Percentiles rank a stretch among this genome's conserved stretches.
phyloP scores from a whole-genome alignment of 1,140 invertebrate species.

The Atta cephalotes region DNA sequence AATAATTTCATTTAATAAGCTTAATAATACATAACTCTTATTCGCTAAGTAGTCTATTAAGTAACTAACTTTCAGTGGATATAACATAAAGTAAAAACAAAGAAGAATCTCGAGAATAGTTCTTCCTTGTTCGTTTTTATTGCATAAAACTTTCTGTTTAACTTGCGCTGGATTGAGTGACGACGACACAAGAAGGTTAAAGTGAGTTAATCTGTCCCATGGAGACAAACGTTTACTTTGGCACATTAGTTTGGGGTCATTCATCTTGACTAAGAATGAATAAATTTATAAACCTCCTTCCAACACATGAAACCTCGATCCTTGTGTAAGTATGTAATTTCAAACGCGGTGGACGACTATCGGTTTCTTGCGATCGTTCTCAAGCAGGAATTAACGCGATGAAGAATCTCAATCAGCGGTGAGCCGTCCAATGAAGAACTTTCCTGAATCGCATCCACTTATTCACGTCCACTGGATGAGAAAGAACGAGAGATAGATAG shows the following conservation, averaged over 20 bases:
- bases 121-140: slow-evolving; percentile 38
- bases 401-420: slow-evolving; percentile 70
- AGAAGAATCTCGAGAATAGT: slow-evolving; percentile 18
- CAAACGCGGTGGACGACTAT: slow-evolving; percentile 25
- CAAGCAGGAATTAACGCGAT: slow-evolving; percentile 63
- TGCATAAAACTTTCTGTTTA: slow-evolving; percentile 61
- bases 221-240: slow-evolving; percentile 44
- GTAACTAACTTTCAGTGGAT: slow-evolving; percentile 17
- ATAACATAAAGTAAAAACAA: slow-evolving; percentile 44
- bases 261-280: slow-evolving; percentile 47
- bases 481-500: slow-evolving; percentile 64
- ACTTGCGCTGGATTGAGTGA: slow-evolving; percentile 45
- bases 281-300: slow-evolving; percentile 49
- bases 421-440: slow-evolving; percentile 59
- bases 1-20: slow-evolving; percentile 16
- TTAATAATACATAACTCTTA: slow-evolving; percentile 15
- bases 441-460: slow-evolving; percentile 77
- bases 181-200: slow-evolving; percentile 51
- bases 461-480: slow-evolving; percentile 76
- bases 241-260: slow-evolving; percentile 36
- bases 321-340: slow-evolving; percentile 27
- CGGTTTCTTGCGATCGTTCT: slow-evolving; percentile 43
- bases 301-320: background rate
- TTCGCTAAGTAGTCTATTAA: slow-evolving; percentile 25
- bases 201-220: slow-evolving; percentile 35